A percentile compares a stretch with the other conserved stretches of the same genome.
phyloP scores from a whole-genome alignment of 1,140 invertebrate genomes.

The Drosophila chauvacae region DNA sequence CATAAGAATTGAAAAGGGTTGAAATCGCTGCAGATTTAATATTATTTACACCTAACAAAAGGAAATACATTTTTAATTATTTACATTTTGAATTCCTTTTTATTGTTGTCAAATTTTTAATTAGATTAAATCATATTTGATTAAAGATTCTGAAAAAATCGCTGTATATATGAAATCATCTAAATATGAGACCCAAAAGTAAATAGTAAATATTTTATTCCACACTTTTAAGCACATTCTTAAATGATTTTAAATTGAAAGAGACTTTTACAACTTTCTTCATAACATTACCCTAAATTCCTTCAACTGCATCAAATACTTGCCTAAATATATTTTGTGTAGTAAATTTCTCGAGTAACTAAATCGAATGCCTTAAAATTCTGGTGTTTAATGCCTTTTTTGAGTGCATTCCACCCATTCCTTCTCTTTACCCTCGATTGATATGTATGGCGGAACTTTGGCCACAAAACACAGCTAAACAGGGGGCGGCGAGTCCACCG shows the following conservation, averaged over 20 bases:
- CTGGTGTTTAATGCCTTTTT: neutral
- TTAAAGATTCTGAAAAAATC: no score
- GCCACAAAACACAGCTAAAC: slow-evolving; percentile 27
- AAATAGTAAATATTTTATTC: no score
- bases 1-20: neutral
- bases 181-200: no score
- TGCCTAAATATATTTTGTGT: neutral
- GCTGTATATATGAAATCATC: no score
- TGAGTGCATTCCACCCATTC: slow-evolving; percentile 15
- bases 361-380: neutral
- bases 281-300: no score
- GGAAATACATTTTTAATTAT: neutral
- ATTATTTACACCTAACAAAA: neutral
- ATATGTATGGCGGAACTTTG: slow-evolving; percentile 75
- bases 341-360: neutral
- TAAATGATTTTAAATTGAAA: no score
- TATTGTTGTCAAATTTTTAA: no score
- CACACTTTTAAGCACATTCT: no score
- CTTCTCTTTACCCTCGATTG: slow-evolving; percentile 50
- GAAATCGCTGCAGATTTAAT: neutral
- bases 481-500: neutral
- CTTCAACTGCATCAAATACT: neutral
- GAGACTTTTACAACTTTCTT: no score
- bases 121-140: no score
- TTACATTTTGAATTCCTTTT: neutral